Evolutionary conservation across 2,888 invertebrate genomes (phyloP).

Genomic region (Hipparchia sbordonii): DNA sequence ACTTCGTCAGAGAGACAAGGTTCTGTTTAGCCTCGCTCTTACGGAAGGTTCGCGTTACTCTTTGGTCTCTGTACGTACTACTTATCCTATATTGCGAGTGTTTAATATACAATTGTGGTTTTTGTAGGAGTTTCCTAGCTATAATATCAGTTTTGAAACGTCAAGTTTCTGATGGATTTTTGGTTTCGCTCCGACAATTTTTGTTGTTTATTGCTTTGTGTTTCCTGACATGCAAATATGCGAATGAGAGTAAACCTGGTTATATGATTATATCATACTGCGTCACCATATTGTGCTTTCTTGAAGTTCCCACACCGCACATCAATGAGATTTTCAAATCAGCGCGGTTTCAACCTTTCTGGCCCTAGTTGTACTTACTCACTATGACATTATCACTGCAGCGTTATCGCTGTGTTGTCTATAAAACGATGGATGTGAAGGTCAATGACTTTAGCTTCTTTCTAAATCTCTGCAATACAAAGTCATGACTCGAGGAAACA

Average conservation of each 20-base stretch:
- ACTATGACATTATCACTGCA: no score
- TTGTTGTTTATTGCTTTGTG: constrained; percentile 1
- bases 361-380: no score
- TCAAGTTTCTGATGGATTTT: constrained; percentile 19
- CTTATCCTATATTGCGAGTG: constrained; percentile 21
- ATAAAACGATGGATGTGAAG: no score
- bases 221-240: neutral
- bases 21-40: neutral
- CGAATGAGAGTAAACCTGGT: neutral
- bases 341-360: no score
- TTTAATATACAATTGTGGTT: constrained; percentile 30
- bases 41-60: neutral
- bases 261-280: no score
- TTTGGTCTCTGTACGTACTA: neutral
- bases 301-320: no score
- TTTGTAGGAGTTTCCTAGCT: constrained; percentile 21
- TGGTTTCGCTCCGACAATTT: constrained; percentile 14
- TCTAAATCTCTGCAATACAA: no score
- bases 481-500: no score
- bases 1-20: neutral
- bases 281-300: no score
- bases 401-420: no score
- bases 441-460: no score
- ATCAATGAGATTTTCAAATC: no score
- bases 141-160: constrained; percentile 29